Evolutionary conservation across 2,797 vertebrate genomes (phyloP).

Genomic region (Coccyzus lansbergi): DNA sequence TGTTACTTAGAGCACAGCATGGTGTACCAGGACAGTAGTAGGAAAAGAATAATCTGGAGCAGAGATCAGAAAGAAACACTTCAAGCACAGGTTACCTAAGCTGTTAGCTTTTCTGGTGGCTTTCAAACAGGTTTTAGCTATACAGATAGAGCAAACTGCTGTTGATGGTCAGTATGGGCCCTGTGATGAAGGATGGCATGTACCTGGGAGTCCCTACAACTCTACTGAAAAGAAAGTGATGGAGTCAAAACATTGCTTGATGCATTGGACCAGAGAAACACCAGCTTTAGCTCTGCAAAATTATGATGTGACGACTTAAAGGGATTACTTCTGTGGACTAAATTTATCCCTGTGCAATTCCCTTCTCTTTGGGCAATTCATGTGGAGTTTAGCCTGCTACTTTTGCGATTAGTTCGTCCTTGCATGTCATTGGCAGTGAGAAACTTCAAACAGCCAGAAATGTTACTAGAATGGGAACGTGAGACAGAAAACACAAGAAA

Average conservation of each 20-base stretch:
- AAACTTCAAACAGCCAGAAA: background rate
- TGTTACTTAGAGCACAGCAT: constrained; percentile 43
- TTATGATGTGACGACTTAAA: constrained; percentile 1
- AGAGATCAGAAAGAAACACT: constrained; percentile 4
- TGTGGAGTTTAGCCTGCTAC: background rate
- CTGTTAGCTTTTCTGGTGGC: background rate
- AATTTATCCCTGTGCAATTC: constrained; percentile 34
- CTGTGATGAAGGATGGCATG: background rate
- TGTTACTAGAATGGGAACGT: rapidly evolving
- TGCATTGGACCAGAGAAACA: background rate
- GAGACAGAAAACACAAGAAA: background rate
- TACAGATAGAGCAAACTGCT: background rate
- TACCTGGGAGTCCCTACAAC: background rate
- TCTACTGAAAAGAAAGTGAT: background rate
- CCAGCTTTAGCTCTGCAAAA: background rate
- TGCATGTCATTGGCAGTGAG: background rate
- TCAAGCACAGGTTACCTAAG: background rate
- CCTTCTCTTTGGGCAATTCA: constrained; percentile 18
- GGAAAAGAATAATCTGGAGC: constrained; percentile 27
- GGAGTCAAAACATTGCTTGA: background rate
- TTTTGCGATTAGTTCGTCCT: background rate
- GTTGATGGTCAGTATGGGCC: rapidly evolving
- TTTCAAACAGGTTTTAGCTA: background rate
- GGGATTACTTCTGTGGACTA: constrained; percentile 24
- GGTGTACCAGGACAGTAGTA: background rate